phyloP scores from a whole-genome alignment of 1,140 invertebrate species.

The Drosophila rufa region DNA sequence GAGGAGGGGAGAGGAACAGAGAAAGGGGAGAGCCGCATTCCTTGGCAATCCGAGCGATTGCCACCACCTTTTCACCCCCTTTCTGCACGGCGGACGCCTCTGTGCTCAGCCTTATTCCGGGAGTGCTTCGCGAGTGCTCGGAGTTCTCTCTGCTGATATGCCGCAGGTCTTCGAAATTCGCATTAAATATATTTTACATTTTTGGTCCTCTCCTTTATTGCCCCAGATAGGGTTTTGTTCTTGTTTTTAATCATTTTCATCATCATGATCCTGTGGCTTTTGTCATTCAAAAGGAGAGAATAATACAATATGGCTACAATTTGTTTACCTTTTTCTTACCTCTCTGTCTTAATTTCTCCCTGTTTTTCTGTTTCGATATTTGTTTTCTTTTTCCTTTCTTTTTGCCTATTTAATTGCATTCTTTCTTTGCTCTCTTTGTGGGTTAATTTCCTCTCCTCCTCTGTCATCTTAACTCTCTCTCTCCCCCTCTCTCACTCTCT shows the following conservation, averaged over 20 bases:
- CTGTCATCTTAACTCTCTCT: conserved; percentile 11
- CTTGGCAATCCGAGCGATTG: conserved; percentile 17
- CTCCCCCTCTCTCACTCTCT: conserved; percentile 6
- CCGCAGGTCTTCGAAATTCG: conserved; percentile 1
- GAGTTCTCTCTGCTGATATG: background rate
- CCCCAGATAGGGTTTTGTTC: background rate
- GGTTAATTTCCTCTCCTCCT: conserved; percentile 12
- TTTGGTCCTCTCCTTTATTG: background rate
- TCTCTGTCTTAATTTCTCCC: background rate
- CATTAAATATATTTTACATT: conserved; percentile 1
- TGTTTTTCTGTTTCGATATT: background rate
- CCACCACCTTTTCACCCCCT: conserved; percentile 17
- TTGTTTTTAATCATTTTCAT: no score
- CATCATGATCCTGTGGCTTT: conserved; percentile 3
- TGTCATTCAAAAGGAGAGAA: background rate
- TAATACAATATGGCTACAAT: background rate
- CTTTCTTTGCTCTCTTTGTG: conserved; percentile 13
- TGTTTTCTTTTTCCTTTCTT: background rate
- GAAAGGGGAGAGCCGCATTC: conserved; percentile 7
- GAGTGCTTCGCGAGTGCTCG: background rate
- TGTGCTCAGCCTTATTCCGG: conserved; percentile 4
- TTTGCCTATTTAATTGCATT: conserved; percentile 31
- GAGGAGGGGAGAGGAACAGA: background rate
- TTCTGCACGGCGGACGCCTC: no score
- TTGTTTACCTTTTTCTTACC: no score